Evolutionary conservation across 1,140 invertebrate genomes (phyloP).

Genomic region (Octopus sinensis): DNA sequence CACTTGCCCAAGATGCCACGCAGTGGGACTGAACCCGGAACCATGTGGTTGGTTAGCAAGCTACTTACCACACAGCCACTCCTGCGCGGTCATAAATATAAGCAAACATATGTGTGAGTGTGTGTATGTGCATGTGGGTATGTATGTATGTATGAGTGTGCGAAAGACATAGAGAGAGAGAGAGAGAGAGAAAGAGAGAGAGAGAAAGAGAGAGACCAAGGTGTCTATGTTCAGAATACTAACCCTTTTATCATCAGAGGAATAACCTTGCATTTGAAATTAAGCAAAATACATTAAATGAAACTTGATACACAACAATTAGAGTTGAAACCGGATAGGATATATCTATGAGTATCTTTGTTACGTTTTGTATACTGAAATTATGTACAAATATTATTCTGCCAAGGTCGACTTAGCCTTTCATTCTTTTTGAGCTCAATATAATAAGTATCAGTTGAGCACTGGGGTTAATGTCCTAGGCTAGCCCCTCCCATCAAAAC

Average conservation of each 20-base stretch:
- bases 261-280: not conserved
- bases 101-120: not conserved
- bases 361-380: too few relatives aligned
- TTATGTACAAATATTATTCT: too few relatives aligned
- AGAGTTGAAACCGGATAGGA: too few relatives aligned
- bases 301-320: too few relatives aligned
- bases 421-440: too few relatives aligned
- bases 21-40: not conserved
- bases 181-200: not conserved
- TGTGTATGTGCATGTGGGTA: not conserved
- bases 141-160: not conserved
- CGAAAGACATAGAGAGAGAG: not conserved
- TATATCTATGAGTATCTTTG: too few relatives aligned
- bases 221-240: not conserved
- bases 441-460: too few relatives aligned
- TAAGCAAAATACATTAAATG: too few relatives aligned
- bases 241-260: not conserved
- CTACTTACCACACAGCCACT: not conserved
- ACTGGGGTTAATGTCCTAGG: too few relatives aligned
- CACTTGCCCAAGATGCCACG: not conserved
- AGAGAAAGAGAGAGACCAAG: not conserved
- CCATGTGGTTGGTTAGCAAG: not conserved
- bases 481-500: too few relatives aligned
- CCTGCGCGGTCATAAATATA: not conserved
- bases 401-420: too few relatives aligned